Evolutionary conservation across 2,888 invertebrate species (phyloP).

Genomic region (Leuctra nigra): DNA sequence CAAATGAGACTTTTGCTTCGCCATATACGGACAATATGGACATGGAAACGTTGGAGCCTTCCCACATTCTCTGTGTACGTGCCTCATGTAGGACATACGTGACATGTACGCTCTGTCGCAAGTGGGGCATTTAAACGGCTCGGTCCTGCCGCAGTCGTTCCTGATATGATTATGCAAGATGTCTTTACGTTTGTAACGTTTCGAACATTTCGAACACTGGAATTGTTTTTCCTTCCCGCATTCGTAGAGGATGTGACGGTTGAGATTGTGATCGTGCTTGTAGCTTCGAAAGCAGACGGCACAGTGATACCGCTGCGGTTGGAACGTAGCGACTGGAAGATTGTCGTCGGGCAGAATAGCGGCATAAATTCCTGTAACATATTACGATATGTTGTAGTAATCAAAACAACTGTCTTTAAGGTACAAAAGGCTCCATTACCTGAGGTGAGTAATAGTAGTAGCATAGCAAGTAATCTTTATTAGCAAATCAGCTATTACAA

Average conservation of each 20-base stretch:
- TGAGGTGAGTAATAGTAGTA: too few species aligned
- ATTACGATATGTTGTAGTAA: too few species aligned
- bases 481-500: too few species aligned
- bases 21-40: constrained; percentile 41
- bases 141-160: neutral
- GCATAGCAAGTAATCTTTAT: too few species aligned
- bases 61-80: neutral
- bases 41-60: constrained; percentile 35
- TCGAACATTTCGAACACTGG: neutral
- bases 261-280: neutral
- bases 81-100: neutral
- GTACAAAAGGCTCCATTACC: too few species aligned
- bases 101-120: neutral
- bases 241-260: neutral
- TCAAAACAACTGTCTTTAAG: too few species aligned
- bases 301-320: neutral
- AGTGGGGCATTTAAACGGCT: neutral
- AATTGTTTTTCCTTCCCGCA: neutral
- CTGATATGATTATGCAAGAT: neutral
- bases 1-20: constrained; percentile 32
- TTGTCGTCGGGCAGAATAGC: neutral
- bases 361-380: too few species aligned
- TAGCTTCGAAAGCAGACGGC: neutral
- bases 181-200: neutral
- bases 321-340: neutral